Percentiles rank a stretch among this genome's conserved stretches.
Evolutionary conservation across 1,140 invertebrate species (phyloP).

Genomic region (Formica selysi): DNA sequence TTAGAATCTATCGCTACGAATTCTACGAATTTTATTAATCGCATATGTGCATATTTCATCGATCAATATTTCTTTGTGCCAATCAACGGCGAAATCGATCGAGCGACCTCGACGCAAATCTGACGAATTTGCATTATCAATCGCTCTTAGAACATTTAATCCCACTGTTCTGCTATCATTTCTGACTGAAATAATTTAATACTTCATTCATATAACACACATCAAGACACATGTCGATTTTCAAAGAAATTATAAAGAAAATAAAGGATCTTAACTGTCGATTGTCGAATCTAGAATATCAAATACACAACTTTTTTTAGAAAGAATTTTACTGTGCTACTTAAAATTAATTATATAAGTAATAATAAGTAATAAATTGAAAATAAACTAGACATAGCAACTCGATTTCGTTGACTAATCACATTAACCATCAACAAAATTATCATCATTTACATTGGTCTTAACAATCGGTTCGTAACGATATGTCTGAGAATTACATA

Average conservation of each 20-base stretch:
- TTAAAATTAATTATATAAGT: not conserved
- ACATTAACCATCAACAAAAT: not conserved
- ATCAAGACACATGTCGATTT: not conserved
- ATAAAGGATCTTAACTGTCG: not conserved
- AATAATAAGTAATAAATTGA: conserved; percentile 10
- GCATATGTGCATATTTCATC: not conserved
- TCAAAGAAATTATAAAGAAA: not conserved
- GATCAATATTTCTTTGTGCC: not conserved
- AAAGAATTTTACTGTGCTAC: not conserved
- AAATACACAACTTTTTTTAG: not conserved
- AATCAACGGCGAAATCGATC: conserved; percentile 1
- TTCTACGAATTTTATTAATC: not conserved
- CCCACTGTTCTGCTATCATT: not conserved
- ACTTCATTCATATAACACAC: conserved; percentile 12
- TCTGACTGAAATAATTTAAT: conserved; percentile 21
- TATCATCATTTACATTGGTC: conserved; percentile 16
- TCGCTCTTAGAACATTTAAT: not conserved
- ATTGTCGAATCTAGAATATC: not conserved
- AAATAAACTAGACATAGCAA: not conserved
- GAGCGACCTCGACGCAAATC: not conserved
- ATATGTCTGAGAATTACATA: conserved; percentile 57
- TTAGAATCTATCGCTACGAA: not conserved
- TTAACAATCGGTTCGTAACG: not conserved
- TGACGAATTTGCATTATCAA: not conserved
- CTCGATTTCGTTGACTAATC: not conserved